Conservation (phyloP, 2,797 vertebrate species). For the Poeciliopsis gracilis region DNA sequence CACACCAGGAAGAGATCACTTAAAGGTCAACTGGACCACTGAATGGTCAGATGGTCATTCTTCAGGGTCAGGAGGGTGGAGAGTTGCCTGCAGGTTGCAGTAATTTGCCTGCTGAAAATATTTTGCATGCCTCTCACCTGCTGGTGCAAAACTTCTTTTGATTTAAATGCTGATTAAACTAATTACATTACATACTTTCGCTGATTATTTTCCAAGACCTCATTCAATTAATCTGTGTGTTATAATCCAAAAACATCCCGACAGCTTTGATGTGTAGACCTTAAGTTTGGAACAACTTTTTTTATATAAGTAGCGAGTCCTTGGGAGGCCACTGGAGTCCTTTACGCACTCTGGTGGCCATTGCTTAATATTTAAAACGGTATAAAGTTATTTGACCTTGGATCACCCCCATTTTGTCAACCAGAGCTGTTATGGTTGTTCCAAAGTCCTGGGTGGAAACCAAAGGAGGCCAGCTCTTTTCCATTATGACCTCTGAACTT, state of each 20-base stretch:
- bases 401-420: constrained; percentile 31
- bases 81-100: constrained; percentile 30
- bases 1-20: constrained; percentile 34
- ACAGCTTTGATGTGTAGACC: neutral
- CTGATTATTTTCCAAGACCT: neutral
- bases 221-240: neutral
- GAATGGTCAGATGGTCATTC: constrained; percentile 53
- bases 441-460: constrained; percentile 29
- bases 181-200: neutral
- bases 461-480: constrained; percentile 56
- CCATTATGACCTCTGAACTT: constrained; percentile 34
- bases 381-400: constrained; percentile 12
- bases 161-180: neutral
- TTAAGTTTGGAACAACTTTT: neutral
- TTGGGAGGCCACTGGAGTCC: too few relatives aligned
- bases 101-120: constrained; percentile 35
- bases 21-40: constrained; percentile 55
- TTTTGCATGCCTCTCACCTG: constrained; percentile 8
- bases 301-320: neutral
- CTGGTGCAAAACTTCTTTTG: neutral
- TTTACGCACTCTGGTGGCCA: neutral
- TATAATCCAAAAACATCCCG: neutral
- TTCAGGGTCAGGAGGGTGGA: constrained; percentile 30
- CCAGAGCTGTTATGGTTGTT: constrained; percentile 40
- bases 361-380: constrained; percentile 1